Base-by-base conservation (phyloP, 2,888 invertebrate species). In the Plagodis pulveraria region DNA sequence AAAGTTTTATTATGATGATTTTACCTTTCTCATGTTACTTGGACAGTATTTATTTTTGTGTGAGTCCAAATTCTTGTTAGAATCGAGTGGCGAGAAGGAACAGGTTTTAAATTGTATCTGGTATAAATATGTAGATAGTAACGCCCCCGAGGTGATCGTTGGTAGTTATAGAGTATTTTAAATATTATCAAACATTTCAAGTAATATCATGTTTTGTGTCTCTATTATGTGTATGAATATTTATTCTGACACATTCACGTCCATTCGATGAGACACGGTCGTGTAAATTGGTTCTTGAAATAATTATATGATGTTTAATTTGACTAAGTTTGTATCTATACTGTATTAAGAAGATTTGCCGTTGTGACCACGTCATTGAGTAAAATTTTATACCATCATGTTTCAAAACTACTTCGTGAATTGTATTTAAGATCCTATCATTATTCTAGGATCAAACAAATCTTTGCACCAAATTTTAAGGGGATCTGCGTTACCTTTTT, bases 1-100 rank as follows among this genome's bases (percentile, higher is more conserved):
- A 76, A 78, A 67, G 72, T 79, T 80, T 74, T 72, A 76, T 77
- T 81, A 80, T 78, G 74, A 79, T 80, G 76, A 80, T 79, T 80
- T 84, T 85, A 84, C 86, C 84, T 86, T 87, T 88, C 87, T 89
- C 88, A 80, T 84, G 84, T 89, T 89, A 84, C 89, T 81, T 88
- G 85, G 84, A 87, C 86, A 87, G 85, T 90, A 89, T 91, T 90
- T 89, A 90, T 91, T 89, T 90, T 89, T 84, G 89, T 87, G 84
- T 80, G 86, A 85, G 86, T 83, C 87, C 76, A 86, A 90, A 91
- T 91, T 90, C 89, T 90, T 89, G 91, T 90, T 90, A 90, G 90
- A 89, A 85, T 79, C 84, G 77, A 80, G 81, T 83, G 84, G 81
- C 83, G 80, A 80, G 83, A 77, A 74, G 76, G 69, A 91, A 91